Percentiles rank a stretch among this genome's conserved stretches.
These are phyloP conservation scores for Mnemiopsis leidyi DNA, from an alignment of 37 sponge, comb jelly and placozoan species.

Conservation along the genomic window DNA sequence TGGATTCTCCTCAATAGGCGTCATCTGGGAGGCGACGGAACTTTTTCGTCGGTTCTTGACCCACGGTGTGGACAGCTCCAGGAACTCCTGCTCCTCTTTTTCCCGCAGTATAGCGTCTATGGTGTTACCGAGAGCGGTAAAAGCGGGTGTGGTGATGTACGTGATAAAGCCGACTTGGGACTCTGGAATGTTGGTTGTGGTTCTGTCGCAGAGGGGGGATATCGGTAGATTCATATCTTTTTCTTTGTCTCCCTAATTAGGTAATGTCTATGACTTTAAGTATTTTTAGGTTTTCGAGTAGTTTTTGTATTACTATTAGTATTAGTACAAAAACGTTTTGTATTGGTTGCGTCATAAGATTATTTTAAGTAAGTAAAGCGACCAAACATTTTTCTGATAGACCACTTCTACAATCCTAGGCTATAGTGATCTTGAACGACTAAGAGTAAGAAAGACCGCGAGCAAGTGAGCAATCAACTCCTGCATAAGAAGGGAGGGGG, in stretches of 20 bases:
- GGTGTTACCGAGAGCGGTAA: conserved; percentile 37
- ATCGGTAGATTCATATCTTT: background rate
- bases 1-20: background rate
- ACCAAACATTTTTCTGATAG: too few species aligned
- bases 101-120: conserved; percentile 33
- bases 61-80: background rate
- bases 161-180: conserved; percentile 39
- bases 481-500: too few species aligned
- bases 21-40: background rate
- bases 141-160: conserved; percentile 21
- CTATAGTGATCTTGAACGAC: too few species aligned
- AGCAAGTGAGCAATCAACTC: too few species aligned
- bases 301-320: too few species aligned
- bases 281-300: too few species aligned
- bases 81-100: conserved; percentile 9
- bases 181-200: conserved; percentile 1
- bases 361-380: too few species aligned
- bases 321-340: background rate
- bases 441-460: too few species aligned
- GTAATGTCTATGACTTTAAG: too few species aligned
- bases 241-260: conserved; percentile 11
- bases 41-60: background rate
- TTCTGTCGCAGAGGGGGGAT: conserved; percentile 36
- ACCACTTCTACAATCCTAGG: too few species aligned
- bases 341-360: too few species aligned